Evolutionary conservation across 1,140 invertebrate genomes (phyloP), one percentile per base, ranked within the genome.

Genomic region (Pogonomyrmex barbatus): DNA sequence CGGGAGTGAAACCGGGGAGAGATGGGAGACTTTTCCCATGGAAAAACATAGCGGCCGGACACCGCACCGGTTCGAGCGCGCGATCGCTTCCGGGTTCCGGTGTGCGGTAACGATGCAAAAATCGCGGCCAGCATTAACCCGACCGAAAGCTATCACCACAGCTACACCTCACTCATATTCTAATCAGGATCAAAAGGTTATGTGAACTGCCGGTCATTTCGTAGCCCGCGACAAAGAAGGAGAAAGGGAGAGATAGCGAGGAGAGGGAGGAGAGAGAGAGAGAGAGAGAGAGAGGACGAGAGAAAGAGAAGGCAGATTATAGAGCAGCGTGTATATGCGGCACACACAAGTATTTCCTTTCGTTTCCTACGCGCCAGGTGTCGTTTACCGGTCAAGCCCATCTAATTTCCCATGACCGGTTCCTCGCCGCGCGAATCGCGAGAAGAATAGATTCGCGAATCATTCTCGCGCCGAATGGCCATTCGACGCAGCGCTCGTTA

Each of bases 131-230:
- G 79, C 83, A 70, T 78, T 79, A 75, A 88, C 54, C 71, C 81
- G 42, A 68, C 73, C 78, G 79, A 56, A 70, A 81, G 79, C 91
- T 89, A 91, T 92, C 88, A 88, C 81, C 87, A 88, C 73, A 84
- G 68, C 54, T 83, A 75, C 67, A 82, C 60, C 85, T 90, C 79
- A 91, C 88, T 92, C 89, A 89, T 94, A 95, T 95, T 95, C 94
- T 95, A 95, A 95, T 95, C 94, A 93, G 94, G 94, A 94, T 95
- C 93, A 94, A 94, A 92, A 93, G 93, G 93, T 94, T 95, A 94
- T 95, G 95, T 94, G 95, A 95, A 95, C 93, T 73, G 67, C 24
- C 62, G 77, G 77, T 30, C 79, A 82, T 82, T 83, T 73, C 42
- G 68, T 33, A 39, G 68, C 42, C 47, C 68, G 79, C 54, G 68